phyloP scores from a whole-genome alignment of 2,113 vertebrate species.

The Rallus limicola region DNA sequence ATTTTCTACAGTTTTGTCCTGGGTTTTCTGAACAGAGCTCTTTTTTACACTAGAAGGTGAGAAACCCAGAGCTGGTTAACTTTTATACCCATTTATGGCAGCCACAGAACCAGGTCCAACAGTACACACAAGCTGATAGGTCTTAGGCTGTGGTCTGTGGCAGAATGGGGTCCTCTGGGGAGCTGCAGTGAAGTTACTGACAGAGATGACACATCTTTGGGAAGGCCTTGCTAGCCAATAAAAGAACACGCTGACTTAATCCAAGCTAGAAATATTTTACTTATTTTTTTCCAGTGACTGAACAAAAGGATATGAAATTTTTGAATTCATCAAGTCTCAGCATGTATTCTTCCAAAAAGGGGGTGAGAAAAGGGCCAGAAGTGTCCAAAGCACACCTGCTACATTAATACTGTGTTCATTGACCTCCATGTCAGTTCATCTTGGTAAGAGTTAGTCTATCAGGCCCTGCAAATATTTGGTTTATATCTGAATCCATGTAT shows the following conservation, averaged over 20 bases:
- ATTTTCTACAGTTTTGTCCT: background rate
- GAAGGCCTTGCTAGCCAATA: background rate
- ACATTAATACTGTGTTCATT: background rate
- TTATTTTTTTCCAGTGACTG: background rate
- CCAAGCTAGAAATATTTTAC: background rate
- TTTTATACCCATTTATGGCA: background rate
- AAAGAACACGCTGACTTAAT: background rate
- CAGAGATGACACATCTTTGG: background rate
- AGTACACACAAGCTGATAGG: background rate
- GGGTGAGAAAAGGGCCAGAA: background rate
- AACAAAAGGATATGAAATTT: background rate
- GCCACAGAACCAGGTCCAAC: background rate
- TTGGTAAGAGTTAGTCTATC: background rate
- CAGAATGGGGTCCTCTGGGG: background rate
- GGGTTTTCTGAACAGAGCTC: background rate
- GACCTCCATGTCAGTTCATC: background rate
- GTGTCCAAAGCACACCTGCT: background rate
- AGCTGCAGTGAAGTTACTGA: background rate
- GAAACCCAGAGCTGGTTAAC: background rate
- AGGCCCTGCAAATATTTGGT: background rate
- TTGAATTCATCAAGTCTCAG: background rate
- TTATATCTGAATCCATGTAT: background rate
- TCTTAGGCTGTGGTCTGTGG: no score
- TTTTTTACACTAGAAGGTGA: background rate
- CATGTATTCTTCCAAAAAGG: background rate